phyloP scores from a whole-genome alignment of 2,113 vertebrate species.

The Thalassoma bifasciatum region DNA sequence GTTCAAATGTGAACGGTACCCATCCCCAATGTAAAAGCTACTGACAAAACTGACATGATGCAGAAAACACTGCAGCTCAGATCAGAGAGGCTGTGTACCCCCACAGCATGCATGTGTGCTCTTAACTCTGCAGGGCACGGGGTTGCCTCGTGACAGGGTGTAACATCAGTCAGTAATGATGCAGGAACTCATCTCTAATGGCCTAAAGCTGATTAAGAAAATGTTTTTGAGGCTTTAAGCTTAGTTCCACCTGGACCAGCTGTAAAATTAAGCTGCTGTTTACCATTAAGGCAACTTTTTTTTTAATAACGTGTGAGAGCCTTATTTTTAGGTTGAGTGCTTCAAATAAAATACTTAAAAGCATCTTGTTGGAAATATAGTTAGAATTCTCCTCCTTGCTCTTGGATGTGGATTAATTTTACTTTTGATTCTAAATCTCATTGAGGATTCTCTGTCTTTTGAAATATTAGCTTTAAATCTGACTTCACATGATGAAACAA shows the following conservation, averaged over 20 bases:
- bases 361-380: not conserved
- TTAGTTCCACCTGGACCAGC: constrained; percentile 38
- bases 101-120: no score
- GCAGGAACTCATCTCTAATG: not conserved
- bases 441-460: not conserved
- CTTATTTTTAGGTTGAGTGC: constrained; percentile 5
- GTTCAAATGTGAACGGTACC: no score
- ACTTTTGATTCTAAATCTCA: not conserved
- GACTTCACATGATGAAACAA: not conserved
- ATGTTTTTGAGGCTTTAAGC: constrained; percentile 18
- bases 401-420: not conserved
- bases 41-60: no score
- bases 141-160: not conserved
- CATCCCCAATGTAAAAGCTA: no score
- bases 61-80: no score
- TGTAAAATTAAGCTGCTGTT: constrained; percentile 31
- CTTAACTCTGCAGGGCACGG: no score
- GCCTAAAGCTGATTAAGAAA: constrained; percentile 36
- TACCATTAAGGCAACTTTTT: constrained; percentile 32
- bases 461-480: not conserved
- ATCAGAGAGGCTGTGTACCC: no score
- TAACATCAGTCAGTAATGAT: not conserved
- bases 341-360: not conserved
- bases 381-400: not conserved
- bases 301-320: constrained; percentile 21